A percentile compares a stretch with the other conserved stretches of the same genome.
Evolutionary conservation across 2,797 vertebrate genomes (phyloP).

Genomic region (Spinus olivaceus): DNA sequence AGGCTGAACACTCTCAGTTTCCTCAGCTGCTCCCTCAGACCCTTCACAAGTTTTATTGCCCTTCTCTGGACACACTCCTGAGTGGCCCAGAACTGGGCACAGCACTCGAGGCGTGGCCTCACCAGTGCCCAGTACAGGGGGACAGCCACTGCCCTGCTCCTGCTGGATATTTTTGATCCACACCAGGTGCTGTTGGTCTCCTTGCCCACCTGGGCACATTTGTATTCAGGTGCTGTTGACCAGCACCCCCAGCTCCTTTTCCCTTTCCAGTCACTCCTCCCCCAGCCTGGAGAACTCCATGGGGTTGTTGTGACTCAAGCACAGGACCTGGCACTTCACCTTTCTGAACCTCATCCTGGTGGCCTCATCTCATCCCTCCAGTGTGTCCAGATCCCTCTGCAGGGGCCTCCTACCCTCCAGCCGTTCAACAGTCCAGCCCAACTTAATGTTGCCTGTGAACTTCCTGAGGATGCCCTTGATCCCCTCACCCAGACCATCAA

Average conservation of each 20-base stretch:
- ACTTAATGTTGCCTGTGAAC: not conserved
- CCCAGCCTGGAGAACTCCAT: too few species aligned
- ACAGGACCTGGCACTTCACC: not conserved
- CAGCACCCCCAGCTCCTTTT: not conserved
- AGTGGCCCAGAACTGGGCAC: not conserved
- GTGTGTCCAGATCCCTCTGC: not conserved
- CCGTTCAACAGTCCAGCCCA: not conserved
- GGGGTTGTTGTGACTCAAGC: not conserved
- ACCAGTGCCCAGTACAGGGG: not conserved
- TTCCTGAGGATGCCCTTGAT: not conserved
- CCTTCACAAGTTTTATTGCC: not conserved
- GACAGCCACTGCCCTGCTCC: not conserved
- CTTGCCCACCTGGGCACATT: not conserved
- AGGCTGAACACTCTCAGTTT: not conserved
- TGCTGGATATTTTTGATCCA: not conserved
- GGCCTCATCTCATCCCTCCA: not conserved
- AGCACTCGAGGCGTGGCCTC: fast-evolving
- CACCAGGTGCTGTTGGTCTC: fast-evolving
- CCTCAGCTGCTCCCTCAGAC: not conserved
- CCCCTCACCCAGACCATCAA: not conserved
- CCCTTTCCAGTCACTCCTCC: not conserved
- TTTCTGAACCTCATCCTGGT: not conserved
- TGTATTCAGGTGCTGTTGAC: not conserved
- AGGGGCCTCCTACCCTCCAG: not conserved
- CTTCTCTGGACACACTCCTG: not conserved